These are phyloP conservation scores for Holothuria leucospilota DNA, from an alignment of 53 echinoderm and acorn worm genomes.

Conservation along the genomic window DNA sequence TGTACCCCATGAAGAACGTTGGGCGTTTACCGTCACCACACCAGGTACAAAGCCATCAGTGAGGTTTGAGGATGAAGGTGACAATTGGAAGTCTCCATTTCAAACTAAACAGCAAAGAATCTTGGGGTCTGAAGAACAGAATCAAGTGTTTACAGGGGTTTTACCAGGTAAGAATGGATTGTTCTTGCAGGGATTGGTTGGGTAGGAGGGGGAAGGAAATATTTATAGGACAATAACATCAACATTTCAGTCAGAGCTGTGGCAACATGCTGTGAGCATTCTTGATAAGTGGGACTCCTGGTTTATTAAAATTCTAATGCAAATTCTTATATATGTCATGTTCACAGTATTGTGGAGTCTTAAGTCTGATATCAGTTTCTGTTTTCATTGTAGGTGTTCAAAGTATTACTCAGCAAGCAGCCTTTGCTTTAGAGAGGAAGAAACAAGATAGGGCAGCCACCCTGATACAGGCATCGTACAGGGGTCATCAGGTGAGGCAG, in stretches of 20 bases:
- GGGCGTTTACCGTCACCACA: slow-evolving; percentile 15
- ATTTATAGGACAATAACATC: too few species aligned
- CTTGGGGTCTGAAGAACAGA: slow-evolving; percentile 62
- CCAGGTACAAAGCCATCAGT: slow-evolving; percentile 22
- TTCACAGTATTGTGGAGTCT: not conserved
- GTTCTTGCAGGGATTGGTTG: too few species aligned
- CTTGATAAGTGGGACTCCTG: too few species aligned
- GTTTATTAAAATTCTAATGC: too few species aligned
- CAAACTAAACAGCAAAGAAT: slow-evolving; percentile 74
- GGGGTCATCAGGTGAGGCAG: slow-evolving; percentile 89
- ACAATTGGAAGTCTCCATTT: slow-evolving; percentile 11
- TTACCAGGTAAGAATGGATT: slow-evolving; percentile 71
- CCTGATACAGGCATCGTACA: slow-evolving; percentile 78
- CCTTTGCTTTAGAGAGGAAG: slow-evolving; percentile 8
- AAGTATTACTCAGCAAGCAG: slow-evolving; percentile 63
- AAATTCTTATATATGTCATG: too few species aligned
- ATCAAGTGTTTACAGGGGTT: slow-evolving; percentile 76
- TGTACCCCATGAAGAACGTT: not conserved
- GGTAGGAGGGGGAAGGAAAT: too few species aligned
- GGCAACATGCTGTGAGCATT: too few species aligned
- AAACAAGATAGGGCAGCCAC: slow-evolving; percentile 60
- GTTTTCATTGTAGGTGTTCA: slow-evolving; percentile 52
- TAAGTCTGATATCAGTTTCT: not conserved
- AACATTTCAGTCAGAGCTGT: too few species aligned
- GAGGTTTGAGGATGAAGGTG: slow-evolving; percentile 35